These are phyloP conservation scores for Protobothrops flavoviridis DNA, from an alignment of 2,113 vertebrate genomes.

Conservation along the genomic window DNA sequence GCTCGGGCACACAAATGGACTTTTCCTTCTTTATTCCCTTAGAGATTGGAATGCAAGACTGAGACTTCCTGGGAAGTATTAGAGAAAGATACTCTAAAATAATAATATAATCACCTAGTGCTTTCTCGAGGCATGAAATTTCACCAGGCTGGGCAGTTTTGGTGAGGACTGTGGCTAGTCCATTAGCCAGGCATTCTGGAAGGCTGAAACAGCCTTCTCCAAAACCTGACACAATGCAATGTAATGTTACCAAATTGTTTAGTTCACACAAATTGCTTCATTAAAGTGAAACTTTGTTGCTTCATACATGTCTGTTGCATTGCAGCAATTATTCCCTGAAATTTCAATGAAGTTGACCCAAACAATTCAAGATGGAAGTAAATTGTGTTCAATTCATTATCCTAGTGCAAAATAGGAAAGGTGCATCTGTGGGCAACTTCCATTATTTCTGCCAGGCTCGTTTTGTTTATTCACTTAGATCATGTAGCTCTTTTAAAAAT, in stretches of 20 bases:
- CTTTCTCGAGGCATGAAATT: neutral
- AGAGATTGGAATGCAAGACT: neutral
- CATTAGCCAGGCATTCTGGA: neutral
- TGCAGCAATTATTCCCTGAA: neutral
- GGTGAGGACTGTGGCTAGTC: neutral
- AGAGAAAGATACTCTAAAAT: neutral
- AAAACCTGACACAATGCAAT: neutral
- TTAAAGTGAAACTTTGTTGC: neutral
- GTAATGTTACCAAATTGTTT: neutral
- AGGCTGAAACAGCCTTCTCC: neutral
- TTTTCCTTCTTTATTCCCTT: neutral
- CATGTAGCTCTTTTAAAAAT: neutral
- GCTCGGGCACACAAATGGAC: neutral
- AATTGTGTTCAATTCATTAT: neutral
- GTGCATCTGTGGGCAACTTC: neutral
- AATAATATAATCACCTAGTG: neutral
- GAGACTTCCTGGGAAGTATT: neutral
- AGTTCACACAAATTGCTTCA: neutral
- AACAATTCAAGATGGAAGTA: neutral
- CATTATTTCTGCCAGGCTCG: neutral
- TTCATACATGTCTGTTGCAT: neutral
- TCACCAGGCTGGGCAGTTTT: neutral
- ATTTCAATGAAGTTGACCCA: neutral
- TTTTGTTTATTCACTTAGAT: neutral
- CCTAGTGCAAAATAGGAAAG: neutral